Evolutionary conservation across 2,797 vertebrate genomes (phyloP).

Genomic region (Toxotes lorentzi): DNA sequence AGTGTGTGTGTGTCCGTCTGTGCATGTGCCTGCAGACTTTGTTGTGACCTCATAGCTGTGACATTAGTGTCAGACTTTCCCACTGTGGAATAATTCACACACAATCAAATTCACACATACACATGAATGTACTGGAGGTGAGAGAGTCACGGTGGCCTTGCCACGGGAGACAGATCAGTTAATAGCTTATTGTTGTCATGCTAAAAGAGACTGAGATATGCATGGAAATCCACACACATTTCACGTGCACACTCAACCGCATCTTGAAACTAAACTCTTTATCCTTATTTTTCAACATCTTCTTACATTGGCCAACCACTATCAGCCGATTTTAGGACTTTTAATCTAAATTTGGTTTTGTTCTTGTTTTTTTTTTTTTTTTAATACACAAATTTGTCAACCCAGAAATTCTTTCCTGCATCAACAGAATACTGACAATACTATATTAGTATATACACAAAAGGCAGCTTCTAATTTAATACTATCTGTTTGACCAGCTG

Average conservation of each 20-base stretch:
- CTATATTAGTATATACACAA: background rate
- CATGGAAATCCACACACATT: background rate
- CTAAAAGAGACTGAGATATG: background rate
- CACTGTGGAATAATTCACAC: constrained; percentile 1
- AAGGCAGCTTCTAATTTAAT: background rate
- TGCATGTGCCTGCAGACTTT: constrained; percentile 29
- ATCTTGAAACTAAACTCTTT: background rate
- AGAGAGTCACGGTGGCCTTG: background rate
- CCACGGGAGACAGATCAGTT: background rate
- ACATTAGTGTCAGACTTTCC: constrained; percentile 16
- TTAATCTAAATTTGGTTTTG: background rate
- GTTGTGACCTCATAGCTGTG: constrained; percentile 25
- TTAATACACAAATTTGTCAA: background rate
- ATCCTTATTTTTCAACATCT: background rate
- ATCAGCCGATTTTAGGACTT: background rate
- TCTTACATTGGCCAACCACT: background rate
- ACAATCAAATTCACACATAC: background rate
- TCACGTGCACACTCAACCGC: background rate
- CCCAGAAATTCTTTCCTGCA: background rate
- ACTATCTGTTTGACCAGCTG: background rate
- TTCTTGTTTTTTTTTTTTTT: background rate
- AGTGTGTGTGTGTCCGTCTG: constrained; percentile 1
- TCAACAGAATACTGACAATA: background rate
- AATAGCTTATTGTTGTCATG: constrained; percentile 20
- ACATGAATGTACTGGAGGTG: constrained; percentile 5